Base-by-base conservation (phyloP, 2,113 vertebrate genomes). In the Barbus barbus region DNA sequence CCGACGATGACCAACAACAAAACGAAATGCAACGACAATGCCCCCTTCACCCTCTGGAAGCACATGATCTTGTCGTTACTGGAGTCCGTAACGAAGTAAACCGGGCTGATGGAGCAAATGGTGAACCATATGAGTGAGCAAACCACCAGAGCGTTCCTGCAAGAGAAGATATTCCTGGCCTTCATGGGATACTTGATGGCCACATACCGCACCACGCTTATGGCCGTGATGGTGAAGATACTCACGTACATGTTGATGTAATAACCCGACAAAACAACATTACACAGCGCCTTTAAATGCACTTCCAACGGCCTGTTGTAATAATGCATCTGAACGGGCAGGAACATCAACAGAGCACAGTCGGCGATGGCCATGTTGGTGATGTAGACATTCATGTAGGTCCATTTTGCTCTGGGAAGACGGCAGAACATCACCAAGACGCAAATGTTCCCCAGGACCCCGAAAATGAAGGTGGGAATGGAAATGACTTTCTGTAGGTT, bases 171-270 rank as follows among this genome's bases (percentile, higher is more conserved):
- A 14, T n/a, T 0, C 7, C 87, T 93, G 71, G 94, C 90, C 1
- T 77, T 88, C 11, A 96, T 88, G 0, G 95, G 95, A 86, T 94
- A 93, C 56, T 89, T 92, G 84, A 96, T 91, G 0, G 93, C 95
- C 85, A 95, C 11, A 13, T 94, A 96, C 82, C 95, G 93, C 89
- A 95, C 95, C 3, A 95, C 16, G 0, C 94, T 90, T 1, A 96
- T 95, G 75, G 94, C 79, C 0, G 61, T 92, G 85, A 94, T 84
- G 38, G 92, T 87, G 26, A 90, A 13, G 83, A 95, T 92, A 81
- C 96, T 95, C 90, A 94, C 93, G 51, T 95, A 94, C 61, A 91
- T 93, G 88, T 96, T 96, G 73, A 67, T 84, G 85, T 92, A 92
- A 87, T 91, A 94, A 75, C 91, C 4, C 0, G 4, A 84, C 48